Base-by-base conservation (phyloP, 2,888 invertebrate genomes). In the Drepanosiphum platanoidis region DNA sequence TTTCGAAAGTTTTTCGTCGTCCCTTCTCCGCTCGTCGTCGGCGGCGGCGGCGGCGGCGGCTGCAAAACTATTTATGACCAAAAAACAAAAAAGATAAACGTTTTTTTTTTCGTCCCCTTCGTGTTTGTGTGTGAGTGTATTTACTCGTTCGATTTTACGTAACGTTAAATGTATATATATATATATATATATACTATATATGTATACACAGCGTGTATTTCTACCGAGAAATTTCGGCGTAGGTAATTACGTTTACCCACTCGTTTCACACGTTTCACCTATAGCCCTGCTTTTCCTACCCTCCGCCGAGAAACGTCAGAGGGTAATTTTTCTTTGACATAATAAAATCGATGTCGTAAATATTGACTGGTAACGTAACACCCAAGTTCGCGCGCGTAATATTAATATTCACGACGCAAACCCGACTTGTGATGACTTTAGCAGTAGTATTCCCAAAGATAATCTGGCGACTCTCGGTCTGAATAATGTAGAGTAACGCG, bases 251-350 rank as follows among this genome's bases (percentile, higher is more conserved):
- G 13, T 75, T 75, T 75, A 34, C 58, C 58, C 34, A 34, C 58
- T 75, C 34, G 46, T 74, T 52, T 18, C 22, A 52, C 22, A 52
- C 52, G n/a, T n/a, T n/a, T n/a, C n/a, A n/a, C n/a, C n/a, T n/a
- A n/a, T n/a, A n/a, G n/a, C n/a, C n/a, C 46, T 72, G 75, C n/a
- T 30, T 74, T 7, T 74, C n/a, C n/a, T 74, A 27, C 11, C n/a
- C 32, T 36, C 32, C 13, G 22, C n/a, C n/a, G n/a, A n/a, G n/a
- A n/a, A 8, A 75, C 58, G n/a, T 36, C 15, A 36, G n/a, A n/a
- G n/a, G n/a, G 7, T 75, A 36, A n/a, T 11, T 75, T 75, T 75
- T 58, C 58, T 58, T 75, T 75, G 52, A 27, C 15, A 58, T 52
- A 52, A 52, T 52, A 18, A 52, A 46, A 46, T 46, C 46, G 15